Evolutionary conservation across 35 echinoderm and acorn worm species (phyloP).

Genomic region (Stichopus chloronotus): DNA sequence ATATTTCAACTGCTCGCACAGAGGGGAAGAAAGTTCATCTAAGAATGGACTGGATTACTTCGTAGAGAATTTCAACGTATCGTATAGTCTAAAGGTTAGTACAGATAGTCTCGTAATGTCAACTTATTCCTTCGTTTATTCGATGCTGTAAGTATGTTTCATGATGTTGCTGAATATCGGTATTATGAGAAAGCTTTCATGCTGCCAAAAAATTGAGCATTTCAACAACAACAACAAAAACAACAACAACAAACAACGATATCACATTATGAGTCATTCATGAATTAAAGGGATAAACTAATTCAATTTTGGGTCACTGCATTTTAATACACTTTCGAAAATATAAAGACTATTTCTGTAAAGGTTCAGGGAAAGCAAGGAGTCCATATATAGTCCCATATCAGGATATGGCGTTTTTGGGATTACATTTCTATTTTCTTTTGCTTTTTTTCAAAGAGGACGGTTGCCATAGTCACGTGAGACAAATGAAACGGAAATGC

Average conservation of each 20-base stretch:
- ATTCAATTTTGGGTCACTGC: too few species aligned
- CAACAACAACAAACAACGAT: background rate
- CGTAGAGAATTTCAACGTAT: constrained; percentile 44
- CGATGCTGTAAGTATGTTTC: background rate
- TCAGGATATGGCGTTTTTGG: too few species aligned
- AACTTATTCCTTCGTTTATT: background rate
- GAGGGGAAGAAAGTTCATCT: background rate
- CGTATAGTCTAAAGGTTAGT: constrained; percentile 70
- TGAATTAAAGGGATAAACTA: too few species aligned
- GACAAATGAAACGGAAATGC: too few species aligned
- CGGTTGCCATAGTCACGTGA: too few species aligned
- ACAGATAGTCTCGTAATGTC: background rate
- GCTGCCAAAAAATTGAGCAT: background rate
- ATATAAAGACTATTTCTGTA: too few species aligned
- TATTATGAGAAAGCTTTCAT: background rate
- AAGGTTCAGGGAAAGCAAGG: too few species aligned
- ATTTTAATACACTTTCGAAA: too few species aligned
- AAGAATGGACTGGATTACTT: constrained; percentile 40
- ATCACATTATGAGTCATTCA: background rate
- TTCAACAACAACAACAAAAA: background rate
- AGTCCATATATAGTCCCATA: too few species aligned
- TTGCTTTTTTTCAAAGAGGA: too few species aligned
- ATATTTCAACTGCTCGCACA: constrained; percentile 61
- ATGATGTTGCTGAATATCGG: background rate
- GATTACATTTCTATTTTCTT: too few species aligned